Conservation (phyloP, 2,888 invertebrate species). For the Lypha dubia region DNA sequence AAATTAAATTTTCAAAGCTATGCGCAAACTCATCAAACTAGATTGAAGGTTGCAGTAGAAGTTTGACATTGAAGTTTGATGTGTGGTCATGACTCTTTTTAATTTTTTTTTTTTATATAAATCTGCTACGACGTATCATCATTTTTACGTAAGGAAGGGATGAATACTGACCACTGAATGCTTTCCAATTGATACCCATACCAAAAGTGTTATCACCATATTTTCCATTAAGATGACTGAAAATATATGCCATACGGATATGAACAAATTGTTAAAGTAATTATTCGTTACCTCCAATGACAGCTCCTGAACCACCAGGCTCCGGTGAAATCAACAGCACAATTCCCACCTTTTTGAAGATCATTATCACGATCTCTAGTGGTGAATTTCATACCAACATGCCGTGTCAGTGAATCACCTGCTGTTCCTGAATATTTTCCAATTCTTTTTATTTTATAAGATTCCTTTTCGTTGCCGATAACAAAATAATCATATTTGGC, state of each 20-base stretch:
- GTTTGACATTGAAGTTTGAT: no score
- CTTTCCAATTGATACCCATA: slow-evolving; percentile 20
- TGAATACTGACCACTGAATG: not conserved
- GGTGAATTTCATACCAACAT: slow-evolving; percentile 45
- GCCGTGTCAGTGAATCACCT: slow-evolving; percentile 31
- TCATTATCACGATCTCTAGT: slow-evolving; percentile 49
- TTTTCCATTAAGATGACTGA: slow-evolving; percentile 43
- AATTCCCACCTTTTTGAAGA: slow-evolving; percentile 11
- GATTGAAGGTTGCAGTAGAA: no score
- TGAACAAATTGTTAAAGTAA: not conserved
- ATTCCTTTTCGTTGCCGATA: slow-evolving; percentile 20
- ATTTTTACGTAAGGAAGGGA: slow-evolving; percentile 39
- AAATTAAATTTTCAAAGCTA: no score
- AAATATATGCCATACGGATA: not conserved
- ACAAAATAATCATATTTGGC: slow-evolving; percentile 47
- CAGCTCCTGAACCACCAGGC: slow-evolving; percentile 55
- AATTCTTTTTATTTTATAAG: slow-evolving; percentile 44
- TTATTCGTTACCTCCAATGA: not conserved
- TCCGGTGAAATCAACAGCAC: slow-evolving; percentile 39
- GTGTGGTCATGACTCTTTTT: no score
- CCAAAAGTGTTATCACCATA: slow-evolving; percentile 17
- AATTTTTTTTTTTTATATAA: not conserved
- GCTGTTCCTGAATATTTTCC: slow-evolving; percentile 48
- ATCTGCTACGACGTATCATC: slow-evolving; percentile 36
- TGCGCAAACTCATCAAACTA: no score